These are phyloP conservation scores for Dusona sp. DNA, from an alignment of 2,888 invertebrate species.

Conservation along the genomic window DNA sequence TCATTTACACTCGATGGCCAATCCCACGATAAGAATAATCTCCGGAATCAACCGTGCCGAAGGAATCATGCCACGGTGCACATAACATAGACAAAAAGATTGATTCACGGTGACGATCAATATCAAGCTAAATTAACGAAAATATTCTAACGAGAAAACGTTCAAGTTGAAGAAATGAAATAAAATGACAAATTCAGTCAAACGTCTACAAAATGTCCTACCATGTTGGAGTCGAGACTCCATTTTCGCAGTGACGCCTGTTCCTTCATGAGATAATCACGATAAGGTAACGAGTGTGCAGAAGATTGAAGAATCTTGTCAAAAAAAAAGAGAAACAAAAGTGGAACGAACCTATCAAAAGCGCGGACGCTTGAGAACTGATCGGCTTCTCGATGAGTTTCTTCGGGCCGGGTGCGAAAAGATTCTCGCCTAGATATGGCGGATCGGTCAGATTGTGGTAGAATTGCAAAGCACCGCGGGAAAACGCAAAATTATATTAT, in stretches of 20 bases:
- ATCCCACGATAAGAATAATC: conserved; percentile 7
- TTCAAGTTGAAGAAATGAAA: background rate
- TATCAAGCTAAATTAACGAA: background rate
- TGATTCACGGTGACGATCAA: background rate
- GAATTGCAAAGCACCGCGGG: conserved; percentile 17
- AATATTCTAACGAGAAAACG: background rate
- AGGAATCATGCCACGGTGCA: background rate
- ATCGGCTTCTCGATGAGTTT: conserved; percentile 25
- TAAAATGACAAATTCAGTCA: background rate
- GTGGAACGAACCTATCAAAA: conserved; percentile 88
- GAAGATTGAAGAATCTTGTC: background rate
- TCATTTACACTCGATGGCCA: background rate
- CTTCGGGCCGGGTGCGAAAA: conserved; percentile 9
- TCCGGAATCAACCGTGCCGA: background rate
- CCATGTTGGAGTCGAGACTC: conserved; percentile 79
- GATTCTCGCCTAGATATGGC: conserved; percentile 42
- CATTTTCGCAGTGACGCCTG: conserved; percentile 75
- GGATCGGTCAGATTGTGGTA: conserved; percentile 27
- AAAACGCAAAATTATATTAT: conserved; percentile 8
- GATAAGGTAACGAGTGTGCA: conserved; percentile 40
- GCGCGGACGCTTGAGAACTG: conserved; percentile 83
- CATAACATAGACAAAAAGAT: background rate
- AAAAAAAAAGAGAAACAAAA: conserved; percentile 18
- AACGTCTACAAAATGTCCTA: conserved; percentile 47
- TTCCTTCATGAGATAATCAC: conserved; percentile 55